These are phyloP conservation scores for Pantala flavescens DNA, from an alignment of 1,140 invertebrate species.

Conservation along the genomic window DNA sequence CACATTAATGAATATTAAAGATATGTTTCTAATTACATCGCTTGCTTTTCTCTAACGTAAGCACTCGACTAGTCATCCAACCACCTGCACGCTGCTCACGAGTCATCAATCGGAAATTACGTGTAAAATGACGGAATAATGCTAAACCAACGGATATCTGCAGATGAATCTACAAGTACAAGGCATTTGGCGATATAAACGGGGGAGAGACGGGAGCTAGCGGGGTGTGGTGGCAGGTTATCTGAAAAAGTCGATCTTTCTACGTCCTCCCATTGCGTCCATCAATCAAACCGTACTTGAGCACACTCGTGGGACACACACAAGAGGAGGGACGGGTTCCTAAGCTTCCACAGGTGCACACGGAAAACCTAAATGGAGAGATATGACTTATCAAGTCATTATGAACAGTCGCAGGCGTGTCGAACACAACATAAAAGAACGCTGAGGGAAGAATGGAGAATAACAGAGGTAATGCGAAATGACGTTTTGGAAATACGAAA, in stretches of 20 bases:
- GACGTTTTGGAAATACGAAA: neutral
- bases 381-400: neutral
- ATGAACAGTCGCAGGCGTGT: slow-evolving; percentile 1
- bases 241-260: neutral
- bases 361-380: neutral
- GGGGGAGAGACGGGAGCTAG: neutral
- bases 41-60: no score
- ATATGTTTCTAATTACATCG: no score
- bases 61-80: no score
- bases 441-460: neutral
- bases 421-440: neutral
- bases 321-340: neutral
- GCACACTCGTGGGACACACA: neutral
- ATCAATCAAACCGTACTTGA: neutral
- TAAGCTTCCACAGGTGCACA: neutral
- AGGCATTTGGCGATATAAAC: neutral
- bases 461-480: neutral
- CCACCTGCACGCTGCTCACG: no score
- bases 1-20: no score
- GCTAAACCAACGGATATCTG: neutral
- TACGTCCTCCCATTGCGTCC: neutral
- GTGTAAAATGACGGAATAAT: neutral
- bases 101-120: neutral
- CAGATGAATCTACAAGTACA: neutral
- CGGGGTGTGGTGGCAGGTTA: neutral